Conservation (phyloP, 2,797 vertebrate genomes). For the Tiaroga cobitis region DNA sequence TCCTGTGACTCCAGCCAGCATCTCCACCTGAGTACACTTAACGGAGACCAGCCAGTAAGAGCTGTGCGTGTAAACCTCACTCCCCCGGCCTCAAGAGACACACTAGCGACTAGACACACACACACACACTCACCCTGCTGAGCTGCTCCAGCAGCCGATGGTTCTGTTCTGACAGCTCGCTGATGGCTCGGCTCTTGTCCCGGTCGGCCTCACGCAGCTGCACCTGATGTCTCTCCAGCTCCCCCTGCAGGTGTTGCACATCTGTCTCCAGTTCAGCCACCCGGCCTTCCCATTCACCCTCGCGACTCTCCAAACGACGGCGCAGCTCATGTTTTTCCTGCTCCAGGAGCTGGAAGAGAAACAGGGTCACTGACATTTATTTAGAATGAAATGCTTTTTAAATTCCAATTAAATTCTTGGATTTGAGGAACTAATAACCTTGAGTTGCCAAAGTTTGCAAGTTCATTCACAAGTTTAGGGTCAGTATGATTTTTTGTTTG, state of each 20-base stretch:
- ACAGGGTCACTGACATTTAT: not conserved
- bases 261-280: conserved; percentile 96
- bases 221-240: conserved; percentile 92
- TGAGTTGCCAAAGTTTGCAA: not conserved
- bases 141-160: conserved; percentile 96
- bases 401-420: not conserved
- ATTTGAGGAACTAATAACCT: not conserved
- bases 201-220: conserved; percentile 90
- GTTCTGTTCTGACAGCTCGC: conserved; percentile 97
- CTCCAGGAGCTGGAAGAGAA: conserved; percentile 86
- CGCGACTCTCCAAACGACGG: conserved; percentile 89
- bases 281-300: conserved; percentile 97
- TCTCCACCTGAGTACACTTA: not conserved
- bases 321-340: conserved; percentile 96
- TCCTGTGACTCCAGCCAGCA: not conserved
- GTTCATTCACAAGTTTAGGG: not conserved
- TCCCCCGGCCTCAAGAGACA: too few species aligned
- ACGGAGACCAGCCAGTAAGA: not conserved
- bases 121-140: conserved; percentile 87
- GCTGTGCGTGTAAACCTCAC: not conserved
- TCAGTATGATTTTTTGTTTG: not conserved
- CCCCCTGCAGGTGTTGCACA: conserved; percentile 91
- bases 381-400: not conserved
- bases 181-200: conserved; percentile 89
- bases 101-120: conserved; percentile 79